Evolutionary conservation across 2,797 vertebrate genomes (phyloP).

Genomic region (Heliangelus exortis): DNA sequence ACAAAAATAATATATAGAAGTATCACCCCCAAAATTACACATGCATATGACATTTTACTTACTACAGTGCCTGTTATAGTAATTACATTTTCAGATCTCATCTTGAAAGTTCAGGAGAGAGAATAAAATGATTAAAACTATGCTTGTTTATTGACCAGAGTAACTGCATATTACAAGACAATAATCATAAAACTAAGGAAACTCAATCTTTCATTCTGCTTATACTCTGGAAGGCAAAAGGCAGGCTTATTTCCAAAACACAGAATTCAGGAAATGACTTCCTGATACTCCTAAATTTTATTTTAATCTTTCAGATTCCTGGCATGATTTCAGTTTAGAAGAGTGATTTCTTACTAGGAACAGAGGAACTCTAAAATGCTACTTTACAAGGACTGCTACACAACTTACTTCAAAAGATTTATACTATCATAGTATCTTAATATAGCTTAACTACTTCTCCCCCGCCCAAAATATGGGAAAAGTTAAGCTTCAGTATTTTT

Average conservation of each 20-base stretch:
- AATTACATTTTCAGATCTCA: neutral
- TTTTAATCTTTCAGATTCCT: neutral
- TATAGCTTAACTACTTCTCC: neutral
- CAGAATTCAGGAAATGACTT: neutral
- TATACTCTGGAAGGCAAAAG: neutral
- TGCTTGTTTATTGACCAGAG: neutral
- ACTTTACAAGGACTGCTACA: neutral
- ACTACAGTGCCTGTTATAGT: neutral
- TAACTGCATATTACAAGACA: neutral
- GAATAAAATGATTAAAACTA: neutral
- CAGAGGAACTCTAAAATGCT: neutral
- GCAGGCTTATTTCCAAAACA: neutral
- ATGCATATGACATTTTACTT: neutral
- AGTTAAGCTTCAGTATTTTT: neutral
- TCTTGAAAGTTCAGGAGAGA: neutral
- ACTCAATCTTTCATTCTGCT: neutral
- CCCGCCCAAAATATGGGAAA: neutral
- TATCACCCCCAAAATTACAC: neutral
- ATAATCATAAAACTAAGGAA: neutral
- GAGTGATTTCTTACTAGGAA: neutral
- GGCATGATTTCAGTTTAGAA: neutral
- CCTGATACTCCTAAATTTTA: neutral
- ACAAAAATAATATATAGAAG: neutral
- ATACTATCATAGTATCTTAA: neutral
- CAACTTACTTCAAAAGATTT: neutral